phyloP scores from a whole-genome alignment of 1,140 invertebrate species.

The Heliconius hewitsoni region DNA sequence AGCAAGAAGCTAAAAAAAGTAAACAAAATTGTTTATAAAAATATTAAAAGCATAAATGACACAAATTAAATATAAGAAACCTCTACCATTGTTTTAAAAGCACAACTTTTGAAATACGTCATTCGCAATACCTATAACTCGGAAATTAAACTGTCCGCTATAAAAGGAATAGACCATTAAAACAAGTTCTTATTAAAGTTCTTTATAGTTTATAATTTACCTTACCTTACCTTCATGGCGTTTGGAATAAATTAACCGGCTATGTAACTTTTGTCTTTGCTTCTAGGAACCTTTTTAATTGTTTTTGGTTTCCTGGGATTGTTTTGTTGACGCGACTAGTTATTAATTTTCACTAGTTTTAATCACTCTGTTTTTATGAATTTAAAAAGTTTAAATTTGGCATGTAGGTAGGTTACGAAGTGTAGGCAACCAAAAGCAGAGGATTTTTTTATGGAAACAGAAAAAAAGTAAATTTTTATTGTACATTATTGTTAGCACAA shows the following conservation, averaged over 20 bases:
- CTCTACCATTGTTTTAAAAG: slow-evolving; percentile 17
- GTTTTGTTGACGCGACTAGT: too few relatives aligned
- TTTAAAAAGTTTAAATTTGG: too few relatives aligned
- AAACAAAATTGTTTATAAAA: neutral
- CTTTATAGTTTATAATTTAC: slow-evolving; percentile 29
- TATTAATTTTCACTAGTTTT: too few relatives aligned
- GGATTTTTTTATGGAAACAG: too few relatives aligned
- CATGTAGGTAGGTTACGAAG: too few relatives aligned
- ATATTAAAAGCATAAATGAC: slow-evolving; percentile 16
- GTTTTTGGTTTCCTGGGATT: too few relatives aligned
- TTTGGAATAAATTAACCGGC: slow-evolving; percentile 3
- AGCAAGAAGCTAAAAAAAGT: too few relatives aligned
- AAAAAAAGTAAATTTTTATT: too few relatives aligned
- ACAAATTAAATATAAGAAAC: slow-evolving; percentile 4
- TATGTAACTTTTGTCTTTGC: neutral
- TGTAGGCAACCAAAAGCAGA: too few relatives aligned
- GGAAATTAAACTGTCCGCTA: slow-evolving; percentile 42
- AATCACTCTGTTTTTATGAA: too few relatives aligned
- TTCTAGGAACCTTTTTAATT: neutral
- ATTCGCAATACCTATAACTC: slow-evolving; percentile 37
- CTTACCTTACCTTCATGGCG: neutral
- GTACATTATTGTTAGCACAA: too few relatives aligned
- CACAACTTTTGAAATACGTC: slow-evolving; percentile 25
- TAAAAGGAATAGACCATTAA: slow-evolving; percentile 45
- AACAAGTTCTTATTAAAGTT: slow-evolving; percentile 32